Base-by-base conservation (phyloP, 2,113 vertebrate genomes). In the Malurus cyaneus region DNA sequence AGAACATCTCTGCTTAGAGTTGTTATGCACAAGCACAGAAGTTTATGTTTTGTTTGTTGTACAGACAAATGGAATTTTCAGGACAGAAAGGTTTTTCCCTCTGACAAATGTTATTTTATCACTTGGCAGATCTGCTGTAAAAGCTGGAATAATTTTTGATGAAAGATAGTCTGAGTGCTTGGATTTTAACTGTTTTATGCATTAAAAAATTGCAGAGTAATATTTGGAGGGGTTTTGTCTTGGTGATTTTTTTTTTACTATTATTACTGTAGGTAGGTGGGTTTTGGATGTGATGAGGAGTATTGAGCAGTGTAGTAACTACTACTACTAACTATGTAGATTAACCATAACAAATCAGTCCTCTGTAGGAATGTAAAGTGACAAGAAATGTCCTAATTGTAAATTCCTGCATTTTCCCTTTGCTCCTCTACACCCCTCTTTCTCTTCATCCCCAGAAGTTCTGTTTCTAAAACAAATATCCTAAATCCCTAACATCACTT, bases 361-460 rank as follows among this genome's bases (percentile, higher is more conserved):
- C 13, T 34, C 18, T 65, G 1, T 25, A 41, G 19, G 28, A 85
- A 49, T 46, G 23, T 11, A 31, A 34, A 42, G 11, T 18, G n/a
- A 60, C 50, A 83, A 46, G n/a, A 20, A 46, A 54, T 32, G 76
- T 83, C 19, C 14, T 41, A 29, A 19, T 19, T 54, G 44, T 34
- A 64, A 91, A 80, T 59, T 28, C 20, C 14, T 72, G 12, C 3
- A 11, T 65, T 79, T 87, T 88, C 23, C 6, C 25, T 52, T 44
- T 81, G 3, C 29, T 4, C 15, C 6, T 14, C 14, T 18, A 16
- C 4, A 46, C 3, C 3, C 11, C 12, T 12, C 10, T 8, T 7
- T 61, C 13, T n/a, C 15, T 13, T 41, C 6, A 25, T n/a, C 11
- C 15, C 16, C 34, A 47, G n/a, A 62, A 64, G 28, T 87, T 85